Base-by-base conservation (phyloP, 1,140 invertebrate genomes). In the Zaprionus ghesquierei region DNA sequence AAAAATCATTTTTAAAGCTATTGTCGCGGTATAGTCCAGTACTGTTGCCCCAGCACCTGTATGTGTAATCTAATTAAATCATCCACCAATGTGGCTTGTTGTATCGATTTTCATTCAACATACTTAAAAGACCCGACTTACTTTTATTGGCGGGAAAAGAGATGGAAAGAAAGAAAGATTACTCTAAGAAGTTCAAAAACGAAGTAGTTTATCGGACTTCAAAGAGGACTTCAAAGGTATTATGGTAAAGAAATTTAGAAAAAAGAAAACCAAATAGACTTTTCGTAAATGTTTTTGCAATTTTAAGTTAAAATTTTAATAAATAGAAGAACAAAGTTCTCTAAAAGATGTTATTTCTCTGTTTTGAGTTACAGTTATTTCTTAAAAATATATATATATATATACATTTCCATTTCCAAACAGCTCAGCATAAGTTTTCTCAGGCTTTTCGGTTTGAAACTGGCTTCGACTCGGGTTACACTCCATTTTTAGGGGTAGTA, bases 41-140 rank as follows among this genome's bases (percentile, higher is more conserved):
- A 35, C 33, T 12, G 8, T 6, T 10, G 3, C 41, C 15, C 9
- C 10, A 9, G 15, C 41, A 20, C 41, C 23, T 18, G 38, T 18
- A 5, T 49, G 20, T 41, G 20, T 41, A 58, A 58, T 60, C 41
- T 22, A 60, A 60, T 49, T 46, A 49, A 60, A 31, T 13, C 56
- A 60, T 54, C 51, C 51, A 33, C 54, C 29, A 56, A 38, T 22
- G 31, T 22, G 29, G 54, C 29, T 31, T 15, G 27, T 27, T 38
- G 20, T 56, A 56, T 61, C 44, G 59, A 61, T 61, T 61, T 61
- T 61, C 44, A 50, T 23, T 60, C 10, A 22, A 55, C 22, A 41
- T 9, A n/a, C n/a, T 31, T 41, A 10, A 46, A 51, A 51, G 12
- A 25, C 22, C 4, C 9, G 15, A 25, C 56, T 8, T n/a, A 29